Base-by-base conservation (phyloP, 2,797 vertebrate genomes). In the Gymnoscopelus braueri region DNA sequence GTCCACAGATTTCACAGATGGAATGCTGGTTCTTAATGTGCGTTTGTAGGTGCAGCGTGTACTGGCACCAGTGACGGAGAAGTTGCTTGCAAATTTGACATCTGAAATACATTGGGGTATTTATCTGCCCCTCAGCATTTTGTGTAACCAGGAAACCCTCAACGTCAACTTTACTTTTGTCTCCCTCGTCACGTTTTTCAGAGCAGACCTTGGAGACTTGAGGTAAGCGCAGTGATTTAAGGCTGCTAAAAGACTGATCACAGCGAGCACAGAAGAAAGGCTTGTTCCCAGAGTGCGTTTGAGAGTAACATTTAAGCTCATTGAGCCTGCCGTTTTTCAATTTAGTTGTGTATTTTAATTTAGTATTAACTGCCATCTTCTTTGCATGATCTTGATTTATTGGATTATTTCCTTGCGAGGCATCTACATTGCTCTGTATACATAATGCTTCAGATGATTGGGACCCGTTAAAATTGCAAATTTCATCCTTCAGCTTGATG, bases 21-120 rank as follows among this genome's bases (percentile, higher is more conserved):
- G 64, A 66, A 3, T 73, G 35, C 0, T 69, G 50, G 49, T 44
- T 66, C 3, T 66, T 61, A 14, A 65, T 60, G 60, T 88, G 87
- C 0, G 78, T 79, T 14, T 69, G 81, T 60, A 88, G 66, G 56
- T 90, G 87, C 52, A 85, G 75, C 14, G 73, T 74, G 6, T 87
- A 87, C 60, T 81, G 78, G 56, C 87, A 87, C 80, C 82, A 86
- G 63, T 51, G 73, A 47, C 26, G 72, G 54, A 65, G 79, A 35
- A 72, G 65, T 35, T 79, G 77, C 52, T 72, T 77, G 63, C 87
- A 90, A 71, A 86, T 51, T 3, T 74, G 81, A 60, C 87, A 88
- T 67, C 78, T 79, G 57, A 81, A 84, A 32, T 75, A 75, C 13
- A 73, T 19, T 4, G 80, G 76, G 14, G 66, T 81, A 10, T 69